Evolutionary conservation across 2,888 invertebrate species (phyloP).

Genomic region (Lordiphosa andalusiaca): DNA sequence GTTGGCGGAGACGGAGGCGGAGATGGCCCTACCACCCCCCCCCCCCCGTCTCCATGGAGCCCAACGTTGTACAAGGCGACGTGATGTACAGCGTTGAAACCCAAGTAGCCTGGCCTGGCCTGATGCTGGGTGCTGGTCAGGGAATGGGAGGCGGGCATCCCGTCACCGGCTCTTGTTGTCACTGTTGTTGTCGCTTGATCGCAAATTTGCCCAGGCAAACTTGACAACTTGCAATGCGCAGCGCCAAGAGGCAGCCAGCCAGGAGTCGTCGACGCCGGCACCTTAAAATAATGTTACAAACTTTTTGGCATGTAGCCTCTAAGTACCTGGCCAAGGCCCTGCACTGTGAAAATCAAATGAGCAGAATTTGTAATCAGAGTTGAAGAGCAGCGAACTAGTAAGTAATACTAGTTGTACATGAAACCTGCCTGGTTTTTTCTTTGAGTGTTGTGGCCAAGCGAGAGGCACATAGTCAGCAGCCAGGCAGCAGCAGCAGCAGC

Average conservation of each 20-base stretch:
- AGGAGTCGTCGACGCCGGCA: slow-evolving; percentile 51
- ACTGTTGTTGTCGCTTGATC: slow-evolving; percentile 72
- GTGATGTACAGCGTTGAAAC: slow-evolving; percentile 69
- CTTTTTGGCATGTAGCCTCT: slow-evolving; percentile 62
- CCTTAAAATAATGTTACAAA: slow-evolving; percentile 73
- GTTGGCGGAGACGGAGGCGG: neutral
- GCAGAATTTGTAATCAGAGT: too few relatives aligned
- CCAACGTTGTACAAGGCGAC: slow-evolving; percentile 57
- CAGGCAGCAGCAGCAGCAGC: slow-evolving; percentile 22
- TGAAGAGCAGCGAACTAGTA: too few relatives aligned
- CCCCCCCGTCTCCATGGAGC: neutral
- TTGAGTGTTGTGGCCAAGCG: too few relatives aligned
- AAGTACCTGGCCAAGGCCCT: slow-evolving; percentile 62
- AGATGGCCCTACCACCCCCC: neutral
- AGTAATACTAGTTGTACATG: too few relatives aligned
- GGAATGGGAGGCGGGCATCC: slow-evolving; percentile 10
- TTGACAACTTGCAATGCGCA: slow-evolving; percentile 63
- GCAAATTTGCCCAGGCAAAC: slow-evolving; percentile 72
- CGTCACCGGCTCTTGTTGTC: slow-evolving; percentile 69
- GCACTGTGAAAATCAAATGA: slow-evolving; percentile 13
- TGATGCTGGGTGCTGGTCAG: slow-evolving; percentile 4
- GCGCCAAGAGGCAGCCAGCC: slow-evolving; percentile 22
- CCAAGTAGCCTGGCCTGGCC: slow-evolving; percentile 49
- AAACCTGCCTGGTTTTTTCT: neutral
- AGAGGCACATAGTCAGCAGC: slow-evolving; percentile 6